Evolutionary conservation across 2,113 vertebrate species (phyloP).

Genomic region (Amphiprion percula): DNA sequence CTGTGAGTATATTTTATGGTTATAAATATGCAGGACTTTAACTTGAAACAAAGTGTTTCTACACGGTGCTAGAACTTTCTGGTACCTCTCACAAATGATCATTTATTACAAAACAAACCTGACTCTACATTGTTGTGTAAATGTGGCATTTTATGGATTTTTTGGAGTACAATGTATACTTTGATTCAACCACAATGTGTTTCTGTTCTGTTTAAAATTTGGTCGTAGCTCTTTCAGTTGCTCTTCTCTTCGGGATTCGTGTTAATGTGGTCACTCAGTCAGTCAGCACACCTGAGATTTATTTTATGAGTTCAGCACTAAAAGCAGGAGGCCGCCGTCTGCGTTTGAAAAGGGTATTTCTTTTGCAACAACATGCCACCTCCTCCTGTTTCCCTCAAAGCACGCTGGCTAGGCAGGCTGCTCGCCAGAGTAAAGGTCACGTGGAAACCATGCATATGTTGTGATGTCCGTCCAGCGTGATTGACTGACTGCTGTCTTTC

Average conservation of each 20-base stretch:
- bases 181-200: neutral
- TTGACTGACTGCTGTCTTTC: slow-evolving; percentile 29
- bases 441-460: slow-evolving; percentile 41
- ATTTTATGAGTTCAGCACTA: slow-evolving; percentile 15
- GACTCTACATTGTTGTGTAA: no score
- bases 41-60: no score
- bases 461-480: slow-evolving; percentile 45
- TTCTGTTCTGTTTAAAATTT: neutral
- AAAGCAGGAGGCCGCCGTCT: slow-evolving; percentile 38
- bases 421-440: slow-evolving; percentile 62
- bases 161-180: no score
- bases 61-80: neutral
- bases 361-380: slow-evolving; percentile 58
- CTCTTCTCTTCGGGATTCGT: neutral
- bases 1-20: neutral
- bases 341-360: slow-evolving; percentile 45
- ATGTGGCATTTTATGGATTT: no score
- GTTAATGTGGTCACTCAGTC: neutral
- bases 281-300: slow-evolving; percentile 1
- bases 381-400: slow-evolving; percentile 64
- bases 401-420: slow-evolving; percentile 46
- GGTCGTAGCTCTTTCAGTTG: neutral
- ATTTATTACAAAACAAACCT: no score
- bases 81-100: neutral
- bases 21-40: neutral